Conservation (phyloP, 2,797 vertebrate species). For the Ctenopoma kingsleyae region DNA sequence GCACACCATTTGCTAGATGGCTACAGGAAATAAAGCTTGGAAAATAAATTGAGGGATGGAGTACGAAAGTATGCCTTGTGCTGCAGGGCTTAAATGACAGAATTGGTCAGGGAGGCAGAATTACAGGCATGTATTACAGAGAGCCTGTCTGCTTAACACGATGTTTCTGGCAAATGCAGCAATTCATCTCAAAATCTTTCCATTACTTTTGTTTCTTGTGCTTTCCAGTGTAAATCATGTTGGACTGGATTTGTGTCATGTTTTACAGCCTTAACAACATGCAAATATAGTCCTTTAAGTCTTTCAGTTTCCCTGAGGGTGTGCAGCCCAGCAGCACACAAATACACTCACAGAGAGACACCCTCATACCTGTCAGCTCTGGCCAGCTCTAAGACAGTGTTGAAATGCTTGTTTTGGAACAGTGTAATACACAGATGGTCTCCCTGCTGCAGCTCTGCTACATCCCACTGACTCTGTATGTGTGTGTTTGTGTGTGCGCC, state of each 20-base stretch:
- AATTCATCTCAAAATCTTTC: slow-evolving; percentile 44
- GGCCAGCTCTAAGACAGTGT: slow-evolving; percentile 41
- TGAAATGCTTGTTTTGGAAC: slow-evolving; percentile 63
- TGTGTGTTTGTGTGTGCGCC: slow-evolving; percentile 36
- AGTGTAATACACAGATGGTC: slow-evolving; percentile 80
- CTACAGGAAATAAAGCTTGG: slow-evolving; percentile 71
- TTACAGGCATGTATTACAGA: slow-evolving; percentile 54
- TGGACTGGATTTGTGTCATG: slow-evolving; percentile 39
- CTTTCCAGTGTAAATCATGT: slow-evolving; percentile 23
- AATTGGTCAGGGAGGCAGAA: slow-evolving; percentile 64
- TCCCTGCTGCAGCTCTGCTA: slow-evolving; percentile 71
- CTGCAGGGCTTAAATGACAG: slow-evolving; percentile 61
- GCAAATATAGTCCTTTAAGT: slow-evolving; percentile 26
- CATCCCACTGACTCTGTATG: slow-evolving; percentile 56
- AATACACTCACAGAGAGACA: slow-evolving; percentile 32
- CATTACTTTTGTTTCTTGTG: slow-evolving; percentile 30
- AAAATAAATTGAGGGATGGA: slow-evolving; percentile 66
- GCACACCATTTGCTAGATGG: slow-evolving; percentile 50
- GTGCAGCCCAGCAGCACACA: slow-evolving; percentile 37
- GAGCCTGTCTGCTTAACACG: slow-evolving; percentile 44
- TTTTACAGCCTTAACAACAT: slow-evolving; percentile 29
- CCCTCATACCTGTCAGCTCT: slow-evolving; percentile 52
- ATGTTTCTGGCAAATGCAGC: slow-evolving; percentile 55
- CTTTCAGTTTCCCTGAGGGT: slow-evolving; percentile 26
- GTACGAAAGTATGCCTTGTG: slow-evolving; percentile 67